phyloP scores from a whole-genome alignment of 2,113 vertebrate species.

The Poeciliopsis retropinna region DNA sequence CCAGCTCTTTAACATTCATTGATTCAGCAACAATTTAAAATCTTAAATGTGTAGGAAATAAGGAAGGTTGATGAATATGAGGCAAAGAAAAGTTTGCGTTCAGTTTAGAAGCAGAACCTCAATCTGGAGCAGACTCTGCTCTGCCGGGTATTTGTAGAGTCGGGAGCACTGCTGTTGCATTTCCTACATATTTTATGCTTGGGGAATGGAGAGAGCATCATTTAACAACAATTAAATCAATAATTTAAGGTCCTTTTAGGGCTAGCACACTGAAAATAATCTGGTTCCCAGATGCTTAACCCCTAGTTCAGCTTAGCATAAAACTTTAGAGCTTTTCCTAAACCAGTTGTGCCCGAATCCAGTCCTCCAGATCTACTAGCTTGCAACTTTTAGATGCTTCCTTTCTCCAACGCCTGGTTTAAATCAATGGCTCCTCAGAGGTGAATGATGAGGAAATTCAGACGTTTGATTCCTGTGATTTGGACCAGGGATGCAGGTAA shows the following conservation, averaged over 20 bases:
- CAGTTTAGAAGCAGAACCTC: background rate
- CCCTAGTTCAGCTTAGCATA: too few species aligned
- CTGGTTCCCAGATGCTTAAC: too few species aligned
- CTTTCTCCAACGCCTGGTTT: too few species aligned
- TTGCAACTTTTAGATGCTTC: too few species aligned
- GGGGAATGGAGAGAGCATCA: background rate
- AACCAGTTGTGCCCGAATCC: too few species aligned
- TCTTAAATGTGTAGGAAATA: background rate
- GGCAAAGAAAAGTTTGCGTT: conserved; percentile 22
- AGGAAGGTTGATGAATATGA: background rate
- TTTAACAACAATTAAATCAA: background rate
- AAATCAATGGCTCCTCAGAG: too few species aligned
- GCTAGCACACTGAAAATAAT: background rate
- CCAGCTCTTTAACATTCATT: conserved; percentile 14
- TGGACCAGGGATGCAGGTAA: too few species aligned
- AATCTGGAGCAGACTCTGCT: background rate
- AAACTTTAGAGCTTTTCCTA: too few species aligned
- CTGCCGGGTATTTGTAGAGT: background rate
- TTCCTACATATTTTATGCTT: conserved; percentile 1
- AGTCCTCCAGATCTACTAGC: too few species aligned
- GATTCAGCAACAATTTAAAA: conserved; percentile 30
- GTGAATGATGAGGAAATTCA: too few species aligned
- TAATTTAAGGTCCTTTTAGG: background rate
- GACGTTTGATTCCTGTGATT: too few species aligned
- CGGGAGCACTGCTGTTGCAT: background rate